Base-by-base conservation (phyloP, 2,888 invertebrate genomes). In the Chymomyza amoena region DNA sequence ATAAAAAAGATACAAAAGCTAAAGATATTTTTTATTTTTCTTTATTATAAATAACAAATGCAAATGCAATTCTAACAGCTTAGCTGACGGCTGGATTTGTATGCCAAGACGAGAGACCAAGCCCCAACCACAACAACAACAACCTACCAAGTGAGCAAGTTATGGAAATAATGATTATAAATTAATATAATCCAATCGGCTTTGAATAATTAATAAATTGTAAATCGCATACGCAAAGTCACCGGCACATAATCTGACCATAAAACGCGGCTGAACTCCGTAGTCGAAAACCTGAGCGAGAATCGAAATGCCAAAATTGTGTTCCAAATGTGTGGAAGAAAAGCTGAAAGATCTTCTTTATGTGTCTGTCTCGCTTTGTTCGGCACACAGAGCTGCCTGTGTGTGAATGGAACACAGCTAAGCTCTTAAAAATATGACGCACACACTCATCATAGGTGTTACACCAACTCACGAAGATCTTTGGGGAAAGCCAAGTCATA, bases 121-220 rank as follows among this genome's bases (percentile, higher is more conserved):
- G 39, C 39, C 39, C 39, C 39, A 45, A 45, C 9, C 36, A 1
- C 36, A 36, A 4, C 39, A 45, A 3, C 13, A 45, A 45, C 39
- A 45, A 45, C 39, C 39, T 45, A 32, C 32, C 32, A 25, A 51
- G 50, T 25, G 63, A 63, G 66, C 80, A 69, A 73, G 84, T 86
- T 85, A 88, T 84, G 88, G 66, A 84, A 88, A 85, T 88, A 85
- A 85, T 85, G 80, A 81, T 89, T 90, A 92, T 92, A 91, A 92
- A 92, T 92, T 92, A 92, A 92, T 92, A 90, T 91, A 92, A 92
- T 92, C 92, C 92, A 90, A 91, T 91, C 90, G 91, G 92, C 91
- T 92, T 92, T 91, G 90, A 90, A 90, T 91, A 92, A 91, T 92
- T 92, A 91, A 92, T 92, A 91, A 90, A 77, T 80, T 78, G 15